A percentile compares a stretch with the other conserved stretches of the same genome.
These are phyloP conservation scores for Hofmannophila pseudospretella DNA, from an alignment of 2,888 invertebrate species.

Conservation along the genomic window DNA sequence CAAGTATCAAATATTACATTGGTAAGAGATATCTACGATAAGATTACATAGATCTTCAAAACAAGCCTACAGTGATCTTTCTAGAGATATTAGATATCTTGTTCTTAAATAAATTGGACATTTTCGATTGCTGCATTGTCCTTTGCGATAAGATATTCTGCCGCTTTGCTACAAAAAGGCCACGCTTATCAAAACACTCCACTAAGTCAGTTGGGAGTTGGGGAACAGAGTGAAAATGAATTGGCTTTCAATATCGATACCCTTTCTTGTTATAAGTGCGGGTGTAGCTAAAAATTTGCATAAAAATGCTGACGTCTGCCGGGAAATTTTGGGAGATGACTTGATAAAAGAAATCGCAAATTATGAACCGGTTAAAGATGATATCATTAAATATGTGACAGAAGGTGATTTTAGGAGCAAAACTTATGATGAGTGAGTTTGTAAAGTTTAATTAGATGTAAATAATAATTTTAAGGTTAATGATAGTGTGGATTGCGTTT, in stretches of 20 bases:
- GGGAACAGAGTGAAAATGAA: constrained; percentile 37
- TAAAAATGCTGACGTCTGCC: constrained; percentile 42
- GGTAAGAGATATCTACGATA: constrained; percentile 20
- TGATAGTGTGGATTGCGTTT: too few species aligned
- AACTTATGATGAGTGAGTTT: constrained; percentile 77
- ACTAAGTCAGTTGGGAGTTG: constrained; percentile 21
- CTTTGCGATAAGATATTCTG: constrained; percentile 31
- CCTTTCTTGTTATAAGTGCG: constrained; percentile 30
- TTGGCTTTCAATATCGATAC: constrained; percentile 29
- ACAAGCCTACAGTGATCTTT: constrained; percentile 16
- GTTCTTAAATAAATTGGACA: constrained; percentile 24
- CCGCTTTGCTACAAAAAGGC: constrained; percentile 29
- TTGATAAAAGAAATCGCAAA: constrained; percentile 78
- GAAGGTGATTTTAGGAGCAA: constrained; percentile 74
- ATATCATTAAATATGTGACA: constrained; percentile 71
- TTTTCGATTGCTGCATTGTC: constrained; percentile 23
- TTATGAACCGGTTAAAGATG: constrained; percentile 67
- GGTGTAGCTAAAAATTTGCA: constrained; percentile 40
- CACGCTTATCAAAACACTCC: constrained; percentile 25
- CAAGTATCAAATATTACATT: constrained; percentile 5
- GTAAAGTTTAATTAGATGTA: too few species aligned
- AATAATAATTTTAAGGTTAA: too few species aligned
- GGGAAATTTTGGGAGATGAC: constrained; percentile 50
- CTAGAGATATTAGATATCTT: constrained; percentile 25
- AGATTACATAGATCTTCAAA: constrained; percentile 23